Evolutionary conservation across 1,140 invertebrate species (phyloP), one percentile per base, ranked within the genome.

Genomic region (Batillaria attramentaria): DNA sequence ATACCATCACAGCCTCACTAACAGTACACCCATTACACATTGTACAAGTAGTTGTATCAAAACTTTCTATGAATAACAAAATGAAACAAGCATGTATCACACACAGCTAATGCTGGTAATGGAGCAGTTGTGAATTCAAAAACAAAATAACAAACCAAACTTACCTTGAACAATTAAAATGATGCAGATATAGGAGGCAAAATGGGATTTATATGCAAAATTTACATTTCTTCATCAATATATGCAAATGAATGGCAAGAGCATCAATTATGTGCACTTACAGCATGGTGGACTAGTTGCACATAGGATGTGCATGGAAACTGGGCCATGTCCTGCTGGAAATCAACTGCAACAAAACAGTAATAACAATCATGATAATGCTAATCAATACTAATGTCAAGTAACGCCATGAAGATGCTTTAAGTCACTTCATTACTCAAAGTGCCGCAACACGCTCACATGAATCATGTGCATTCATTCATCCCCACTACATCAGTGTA

Each of bases 271-370:
- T 16, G 20, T 70, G 13, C 54, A 75, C 73, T 75, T 39, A 75
- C 73, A 42, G 72, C 73, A 42, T 75, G 72, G 31, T 75, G 73
- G 13, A 75, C 73, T 62, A 75, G 73, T 54, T 75, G 73, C 41
- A 75, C 54, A 16, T 42, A 65, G n/a, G 2, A 62, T 31, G 8
- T 31, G 39, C 57, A 75, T 4, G 54, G 73, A 43, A 24, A 75
- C 28, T 75, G 13, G n/a, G 54, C 33, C 20, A 75, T 41, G n/a
- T 75, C 73, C 84, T 94, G 94, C 84, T 93, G 93, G 81, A 98
- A 96, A 33, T 93, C 91, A 72, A 77, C 88, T 91, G 81, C 50
- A 87, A 86, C 76, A 79, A 28, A 85, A 33, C 79, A 75, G 69
- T 72, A 37, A 85, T 18, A 80, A 68, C 72, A 73, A 43, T 24